These are phyloP conservation scores for Choristoneura rosaceana DNA, from an alignment of 2,888 invertebrate genomes.

Conservation along the genomic window DNA sequence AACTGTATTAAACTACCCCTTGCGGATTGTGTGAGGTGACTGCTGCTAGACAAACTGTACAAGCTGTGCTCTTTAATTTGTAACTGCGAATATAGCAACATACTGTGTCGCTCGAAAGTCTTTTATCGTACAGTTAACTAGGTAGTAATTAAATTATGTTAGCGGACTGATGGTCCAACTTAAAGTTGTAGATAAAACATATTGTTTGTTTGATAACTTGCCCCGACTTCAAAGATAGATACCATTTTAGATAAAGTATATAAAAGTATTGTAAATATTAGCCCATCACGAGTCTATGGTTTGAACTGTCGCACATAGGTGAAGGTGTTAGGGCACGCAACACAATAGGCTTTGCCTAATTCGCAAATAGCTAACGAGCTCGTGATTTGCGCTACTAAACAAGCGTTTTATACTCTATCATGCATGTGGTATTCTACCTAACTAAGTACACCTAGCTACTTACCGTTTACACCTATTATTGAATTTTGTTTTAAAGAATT, in stretches of 20 bases:
- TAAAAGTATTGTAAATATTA: not conserved
- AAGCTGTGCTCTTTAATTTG: slow-evolving; percentile 22
- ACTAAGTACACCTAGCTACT: not conserved
- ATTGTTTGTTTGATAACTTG: not conserved
- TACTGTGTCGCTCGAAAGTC: not conserved
- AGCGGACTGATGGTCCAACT: not conserved
- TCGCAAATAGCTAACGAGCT: slow-evolving; percentile 6
- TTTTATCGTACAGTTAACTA: not conserved
- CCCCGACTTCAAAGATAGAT: no score
- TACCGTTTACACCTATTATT: no score
- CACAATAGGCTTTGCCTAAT: not conserved
- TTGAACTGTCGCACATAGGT: slow-evolving; percentile 5
- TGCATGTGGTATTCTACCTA: not conserved
- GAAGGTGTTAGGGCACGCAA: slow-evolving; percentile 10
- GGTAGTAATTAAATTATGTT: not conserved
- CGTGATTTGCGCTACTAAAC: slow-evolving; percentile 6
- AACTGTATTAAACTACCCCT: slow-evolving; percentile 75
- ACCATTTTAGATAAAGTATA: no score
- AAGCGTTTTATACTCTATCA: not conserved
- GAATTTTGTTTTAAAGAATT: not conserved
- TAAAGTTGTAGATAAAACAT: not conserved
- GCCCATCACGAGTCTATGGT: not conserved
- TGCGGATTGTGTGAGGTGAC: slow-evolving; percentile 64
- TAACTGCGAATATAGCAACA: slow-evolving; percentile 18
- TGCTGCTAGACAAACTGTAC: slow-evolving; percentile 47